These are phyloP conservation scores for Dipus sagitta DNA, from an alignment of 2,797 vertebrate genomes.

Conservation along the genomic window DNA sequence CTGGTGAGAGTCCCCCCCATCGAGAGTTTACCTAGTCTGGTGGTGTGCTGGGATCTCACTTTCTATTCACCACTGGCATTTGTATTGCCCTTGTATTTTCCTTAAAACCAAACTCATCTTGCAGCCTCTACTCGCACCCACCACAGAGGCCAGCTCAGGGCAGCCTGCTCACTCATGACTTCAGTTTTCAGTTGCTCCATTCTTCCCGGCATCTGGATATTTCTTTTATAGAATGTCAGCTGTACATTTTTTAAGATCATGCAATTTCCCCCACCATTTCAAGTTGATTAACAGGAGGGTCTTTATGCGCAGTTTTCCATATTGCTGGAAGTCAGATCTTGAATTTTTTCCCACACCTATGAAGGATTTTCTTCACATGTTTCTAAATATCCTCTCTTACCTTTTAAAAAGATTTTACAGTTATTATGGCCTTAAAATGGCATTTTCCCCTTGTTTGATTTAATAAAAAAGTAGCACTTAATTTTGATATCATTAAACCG, in stretches of 20 bases:
- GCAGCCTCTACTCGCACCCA: not conserved
- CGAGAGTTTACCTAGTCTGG: not conserved
- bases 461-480: conserved; percentile 55
- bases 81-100: not conserved
- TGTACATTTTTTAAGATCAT: conserved; percentile 36
- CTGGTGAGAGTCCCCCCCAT: not conserved
- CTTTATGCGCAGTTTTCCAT: conserved; percentile 24
- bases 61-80: not conserved
- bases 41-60: conserved; percentile 13
- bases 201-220: conserved; percentile 21
- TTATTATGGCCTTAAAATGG: conserved; percentile 63
- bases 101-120: conserved; percentile 3
- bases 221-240: conserved; percentile 54
- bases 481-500: conserved; percentile 63
- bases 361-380: conserved; percentile 18
- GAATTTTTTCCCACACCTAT: conserved; percentile 51
- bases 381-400: conserved; percentile 58
- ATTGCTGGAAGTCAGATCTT: conserved; percentile 50
- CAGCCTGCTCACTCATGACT: not conserved
- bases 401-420: conserved; percentile 56
- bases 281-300: not conserved
- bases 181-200: not conserved
- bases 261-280: conserved; percentile 19
- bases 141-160: not conserved
- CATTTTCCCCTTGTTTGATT: conserved; percentile 50